Evolutionary conservation across 2,113 vertebrate species (phyloP).

Genomic region (Cranoglanis bouderius): DNA sequence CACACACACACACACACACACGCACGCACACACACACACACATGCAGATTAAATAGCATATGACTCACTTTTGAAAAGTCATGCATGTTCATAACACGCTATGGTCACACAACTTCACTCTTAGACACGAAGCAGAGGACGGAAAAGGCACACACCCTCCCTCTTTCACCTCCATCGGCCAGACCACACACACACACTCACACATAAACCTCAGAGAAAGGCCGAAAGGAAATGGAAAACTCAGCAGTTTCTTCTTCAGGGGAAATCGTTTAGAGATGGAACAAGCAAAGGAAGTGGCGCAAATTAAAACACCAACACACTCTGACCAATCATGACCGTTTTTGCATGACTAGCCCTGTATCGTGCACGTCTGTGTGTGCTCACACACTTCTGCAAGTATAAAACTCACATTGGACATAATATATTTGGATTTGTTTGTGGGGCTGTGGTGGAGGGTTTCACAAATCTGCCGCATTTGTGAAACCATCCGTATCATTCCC

Average conservation of each 20-base stretch:
- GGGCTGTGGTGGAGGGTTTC: background rate
- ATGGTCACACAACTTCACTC: background rate
- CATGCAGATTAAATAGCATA: slow-evolving; percentile 7
- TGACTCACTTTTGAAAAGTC: slow-evolving; percentile 18
- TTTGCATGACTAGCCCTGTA: background rate
- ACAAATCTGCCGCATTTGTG: slow-evolving; percentile 6
- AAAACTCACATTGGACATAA: background rate
- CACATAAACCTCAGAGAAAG: slow-evolving; percentile 33
- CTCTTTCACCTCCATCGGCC: slow-evolving; percentile 31
- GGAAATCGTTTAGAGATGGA: slow-evolving; percentile 59
- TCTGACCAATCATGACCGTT: background rate
- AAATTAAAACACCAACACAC: background rate
- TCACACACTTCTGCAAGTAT: background rate
- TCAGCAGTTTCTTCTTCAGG: slow-evolving; percentile 34
- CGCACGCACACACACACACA: background rate
- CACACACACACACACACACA: too few relatives aligned
- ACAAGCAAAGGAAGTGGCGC: slow-evolving; percentile 48
- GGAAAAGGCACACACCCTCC: slow-evolving; percentile 57
- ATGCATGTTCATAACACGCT: slow-evolving; percentile 3
- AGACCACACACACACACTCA: slow-evolving; percentile 44
- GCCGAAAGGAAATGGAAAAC: slow-evolving; percentile 43
- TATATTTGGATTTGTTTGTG: background rate
- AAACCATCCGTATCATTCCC: background rate
- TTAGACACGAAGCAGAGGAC: slow-evolving; percentile 24
- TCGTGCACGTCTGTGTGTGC: background rate